Evolutionary conservation across 2,113 vertebrate species (phyloP), one percentile per base, ranked within the genome.

Genomic region (Hymenochirus boettgeri): DNA sequence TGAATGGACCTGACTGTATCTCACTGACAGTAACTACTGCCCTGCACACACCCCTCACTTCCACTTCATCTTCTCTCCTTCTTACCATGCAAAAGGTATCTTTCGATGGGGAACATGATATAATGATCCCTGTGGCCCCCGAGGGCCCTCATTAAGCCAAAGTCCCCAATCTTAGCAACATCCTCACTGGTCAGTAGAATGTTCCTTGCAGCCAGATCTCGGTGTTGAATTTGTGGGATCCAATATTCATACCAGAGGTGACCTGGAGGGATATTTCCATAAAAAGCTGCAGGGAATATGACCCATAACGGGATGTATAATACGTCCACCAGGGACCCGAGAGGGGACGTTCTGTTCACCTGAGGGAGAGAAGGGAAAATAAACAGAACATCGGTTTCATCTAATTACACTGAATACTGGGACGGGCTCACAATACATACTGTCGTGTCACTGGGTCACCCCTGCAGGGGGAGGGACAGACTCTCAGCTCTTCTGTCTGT

Each of bases 51-150:
- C n/a, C n/a, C n/a, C n/a, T n/a, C n/a, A n/a, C 12, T 39, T 13
- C 46, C 7, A 23, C 0, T 18, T 3, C 1, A 19, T 6, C 5
- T 3, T 2, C 42, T 21, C 0, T 5, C 1, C 2, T 62, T n/a
- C 87, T 80, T 75, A 96, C 93, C 93, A 96, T 3, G 93, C 92
- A 3, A 90, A 96, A 0, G 93, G 93, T 70, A 95, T 93, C 23
- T 85, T 85, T 10, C 77, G 85, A 64, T 92, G 90, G 0, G 91
- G 83, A 0, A 78, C 93, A 93, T 96, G 69, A 96, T 55, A 13
- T 94, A 96, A 45, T 91, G 90, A 51, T 94, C 89, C 0, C 15
- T 62, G 10, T 90, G 79, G 0, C 79, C 75, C 24, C 65, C 67
- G 62, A 96, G 79, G 0, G 86, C 86, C 51, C 91, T 80, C 86